These are phyloP conservation scores for Gavia stellata DNA, from an alignment of 2,113 vertebrate species.

Conservation along the genomic window DNA sequence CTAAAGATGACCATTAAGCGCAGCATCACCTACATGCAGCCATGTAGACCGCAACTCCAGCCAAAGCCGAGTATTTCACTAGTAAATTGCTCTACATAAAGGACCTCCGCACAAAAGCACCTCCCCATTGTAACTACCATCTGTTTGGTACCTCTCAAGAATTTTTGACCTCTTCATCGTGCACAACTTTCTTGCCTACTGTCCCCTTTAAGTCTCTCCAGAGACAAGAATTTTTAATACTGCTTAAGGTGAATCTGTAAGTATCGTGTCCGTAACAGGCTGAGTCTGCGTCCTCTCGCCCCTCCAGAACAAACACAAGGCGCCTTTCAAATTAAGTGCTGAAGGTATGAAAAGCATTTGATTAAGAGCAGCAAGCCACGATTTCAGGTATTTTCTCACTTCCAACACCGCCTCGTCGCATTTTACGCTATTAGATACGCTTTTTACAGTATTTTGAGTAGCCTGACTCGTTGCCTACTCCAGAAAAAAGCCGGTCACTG, in stretches of 20 bases:
- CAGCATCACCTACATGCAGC: neutral
- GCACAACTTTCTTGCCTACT: neutral
- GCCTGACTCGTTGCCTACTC: neutral
- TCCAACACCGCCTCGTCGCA: neutral
- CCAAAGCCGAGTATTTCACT: neutral
- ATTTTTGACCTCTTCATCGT: neutral
- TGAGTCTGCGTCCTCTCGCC: neutral
- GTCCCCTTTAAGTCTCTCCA: neutral
- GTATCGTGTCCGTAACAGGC: neutral
- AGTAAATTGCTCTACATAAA: neutral
- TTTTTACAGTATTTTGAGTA: neutral
- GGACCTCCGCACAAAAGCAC: neutral
- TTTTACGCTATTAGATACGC: neutral
- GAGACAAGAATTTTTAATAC: neutral
- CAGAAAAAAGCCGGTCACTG: neutral
- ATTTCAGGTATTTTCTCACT: neutral
- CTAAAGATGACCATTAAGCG: neutral
- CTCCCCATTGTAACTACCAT: neutral
- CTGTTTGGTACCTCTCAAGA: neutral
- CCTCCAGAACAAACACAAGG: neutral
- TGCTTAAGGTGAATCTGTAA: neutral
- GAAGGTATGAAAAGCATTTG: neutral
- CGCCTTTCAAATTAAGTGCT: neutral
- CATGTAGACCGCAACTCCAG: neutral
- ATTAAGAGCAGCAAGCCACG: neutral